Conservation (phyloP, 2,888 invertebrate species). For the Lithophane ornitopus region DNA sequence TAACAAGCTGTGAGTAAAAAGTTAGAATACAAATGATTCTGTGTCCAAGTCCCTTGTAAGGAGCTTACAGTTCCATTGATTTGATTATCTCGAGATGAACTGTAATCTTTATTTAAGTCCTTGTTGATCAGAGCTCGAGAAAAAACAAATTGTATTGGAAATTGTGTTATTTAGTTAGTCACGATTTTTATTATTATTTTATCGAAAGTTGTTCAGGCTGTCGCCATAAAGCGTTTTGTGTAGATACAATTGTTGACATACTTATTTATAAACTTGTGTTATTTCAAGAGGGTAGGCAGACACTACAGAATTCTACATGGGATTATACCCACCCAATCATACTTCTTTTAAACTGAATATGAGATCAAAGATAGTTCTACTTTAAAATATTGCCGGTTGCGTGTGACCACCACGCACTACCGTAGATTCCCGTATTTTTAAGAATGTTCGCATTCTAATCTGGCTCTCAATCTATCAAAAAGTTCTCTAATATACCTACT, state of each 20-base stretch:
- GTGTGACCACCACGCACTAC: no score
- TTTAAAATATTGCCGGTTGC: not conserved
- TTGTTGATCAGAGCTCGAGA: not conserved
- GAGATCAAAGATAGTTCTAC: not conserved
- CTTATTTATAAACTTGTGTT: no score
- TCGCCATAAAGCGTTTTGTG: not conserved
- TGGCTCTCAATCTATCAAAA: not conserved
- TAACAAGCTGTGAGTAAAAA: conserved; percentile 16
- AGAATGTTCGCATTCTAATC: no score
- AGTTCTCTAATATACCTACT: not conserved
- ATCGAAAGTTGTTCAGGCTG: not conserved
- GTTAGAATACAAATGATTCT: conserved; percentile 29
- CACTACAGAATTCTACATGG: not conserved
- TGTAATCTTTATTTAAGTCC: conserved; percentile 36
- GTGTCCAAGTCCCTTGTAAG: conserved; percentile 12
- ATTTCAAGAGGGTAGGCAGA: no score
- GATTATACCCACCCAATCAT: not conserved
- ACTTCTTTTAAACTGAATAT: not conserved
- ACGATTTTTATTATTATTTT: conserved; percentile 1
- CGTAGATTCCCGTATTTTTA: no score
- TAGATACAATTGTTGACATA: no score
- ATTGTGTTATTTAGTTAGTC: conserved; percentile 12
- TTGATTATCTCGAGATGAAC: conserved; percentile 45
- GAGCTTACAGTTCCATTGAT: conserved; percentile 30
- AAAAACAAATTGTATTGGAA: conserved; percentile 26